phyloP scores from a whole-genome alignment of 2,797 vertebrate species.

The Liparis tanakae region DNA sequence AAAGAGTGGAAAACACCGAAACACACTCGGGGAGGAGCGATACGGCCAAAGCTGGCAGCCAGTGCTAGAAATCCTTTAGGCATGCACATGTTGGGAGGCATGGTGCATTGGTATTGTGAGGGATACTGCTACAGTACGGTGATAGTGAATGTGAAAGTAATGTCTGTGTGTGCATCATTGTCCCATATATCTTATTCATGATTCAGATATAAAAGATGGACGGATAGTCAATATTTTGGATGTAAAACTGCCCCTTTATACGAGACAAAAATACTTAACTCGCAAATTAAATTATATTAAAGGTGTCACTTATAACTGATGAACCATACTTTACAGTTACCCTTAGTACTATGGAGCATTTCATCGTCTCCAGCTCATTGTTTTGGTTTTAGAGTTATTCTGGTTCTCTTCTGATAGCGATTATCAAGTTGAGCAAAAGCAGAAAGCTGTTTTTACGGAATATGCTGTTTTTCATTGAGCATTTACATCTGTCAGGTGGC shows the following conservation, averaged over 20 bases:
- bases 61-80: slow-evolving; percentile 61
- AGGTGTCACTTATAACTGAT: neutral
- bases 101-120: slow-evolving; percentile 58
- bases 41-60: slow-evolving; percentile 60
- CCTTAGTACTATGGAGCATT: neutral
- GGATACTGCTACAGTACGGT: slow-evolving; percentile 31
- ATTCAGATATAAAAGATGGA: neutral
- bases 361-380: neutral
- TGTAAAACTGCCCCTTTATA: neutral
- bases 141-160: neutral
- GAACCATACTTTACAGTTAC: neutral
- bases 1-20: slow-evolving; percentile 39
- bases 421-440: neutral
- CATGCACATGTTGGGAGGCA: slow-evolving; percentile 56
- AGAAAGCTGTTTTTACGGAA: neutral
- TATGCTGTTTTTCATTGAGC: neutral
- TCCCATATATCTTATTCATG: neutral
- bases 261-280: neutral
- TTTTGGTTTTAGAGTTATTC: neutral
- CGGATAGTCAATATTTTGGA: neutral
- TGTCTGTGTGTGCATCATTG: neutral
- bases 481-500: neutral
- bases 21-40: slow-evolving; percentile 41
- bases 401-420: neutral
- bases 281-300: neutral